Conservation (phyloP, 1,140 invertebrate genomes). For the Acromyrmex heyeri region DNA sequence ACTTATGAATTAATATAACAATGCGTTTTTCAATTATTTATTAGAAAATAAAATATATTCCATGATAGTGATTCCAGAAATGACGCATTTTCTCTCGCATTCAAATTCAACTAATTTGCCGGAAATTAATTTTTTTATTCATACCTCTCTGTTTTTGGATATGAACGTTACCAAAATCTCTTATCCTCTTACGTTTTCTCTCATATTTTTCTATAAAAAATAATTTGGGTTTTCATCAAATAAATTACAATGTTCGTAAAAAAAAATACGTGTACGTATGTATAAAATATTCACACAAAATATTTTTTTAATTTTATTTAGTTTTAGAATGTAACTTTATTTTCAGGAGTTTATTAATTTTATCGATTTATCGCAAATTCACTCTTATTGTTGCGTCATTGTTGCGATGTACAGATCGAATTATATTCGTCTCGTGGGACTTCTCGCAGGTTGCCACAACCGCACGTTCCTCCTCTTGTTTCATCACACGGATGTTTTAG, state of each 20-base stretch:
- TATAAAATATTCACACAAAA: neutral
- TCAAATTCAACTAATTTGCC: neutral
- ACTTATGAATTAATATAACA: neutral
- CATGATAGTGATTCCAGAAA: no score
- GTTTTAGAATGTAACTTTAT: neutral
- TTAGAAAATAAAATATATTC: neutral
- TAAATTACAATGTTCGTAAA: neutral
- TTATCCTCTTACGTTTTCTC: neutral
- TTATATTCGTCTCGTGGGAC: slow-evolving; percentile 15
- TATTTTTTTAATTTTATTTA: neutral
- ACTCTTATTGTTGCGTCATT: neutral
- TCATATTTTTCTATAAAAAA: neutral
- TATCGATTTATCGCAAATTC: neutral
- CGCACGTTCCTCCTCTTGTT: neutral
- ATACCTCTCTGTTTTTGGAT: neutral
- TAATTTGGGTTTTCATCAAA: neutral
- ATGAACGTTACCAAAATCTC: neutral
- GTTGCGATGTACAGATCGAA: neutral
- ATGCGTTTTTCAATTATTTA: neutral
- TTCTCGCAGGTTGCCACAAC: slow-evolving; percentile 11
- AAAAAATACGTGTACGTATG: neutral
- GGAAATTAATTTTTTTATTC: slow-evolving; percentile 3
- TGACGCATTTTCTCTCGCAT: neutral
- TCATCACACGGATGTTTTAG: neutral
- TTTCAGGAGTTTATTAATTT: neutral